Evolutionary conservation across 1,140 invertebrate genomes (phyloP), one percentile per base, ranked within the genome.

Genomic region (Stegodyphus mimosarum): DNA sequence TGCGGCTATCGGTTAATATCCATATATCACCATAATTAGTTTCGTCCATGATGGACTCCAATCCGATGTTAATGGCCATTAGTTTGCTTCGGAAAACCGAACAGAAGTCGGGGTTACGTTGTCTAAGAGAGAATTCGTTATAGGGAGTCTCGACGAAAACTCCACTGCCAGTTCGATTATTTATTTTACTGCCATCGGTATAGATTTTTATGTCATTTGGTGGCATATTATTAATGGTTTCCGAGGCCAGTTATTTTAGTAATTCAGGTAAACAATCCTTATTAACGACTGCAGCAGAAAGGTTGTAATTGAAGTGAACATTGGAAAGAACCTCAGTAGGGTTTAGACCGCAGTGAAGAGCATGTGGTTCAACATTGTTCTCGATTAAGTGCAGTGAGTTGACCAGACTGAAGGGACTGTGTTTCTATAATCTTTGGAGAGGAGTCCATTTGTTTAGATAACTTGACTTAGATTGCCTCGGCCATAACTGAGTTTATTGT

Each of bases 121-220:
- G n/a, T n/a, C n/a, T n/a, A n/a, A n/a, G n/a, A 55, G 67, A 48
- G 67, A 33, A 70, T 18, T 70, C 48, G 7, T 70, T 33, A 17
- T 6, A 33, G 48, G 33, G 67, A 17, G 33, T 48, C 48, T 70
- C 33, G 18, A 70, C 13, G 18, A 33, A 70, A 33, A 70, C 13
- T 70, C 67, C 67, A 7, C 67, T 70, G 33, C 17, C 67, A 33
- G 67, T 48, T 18, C 5, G 33, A 17, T 9, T 70, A 33, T 70
- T 6, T 7, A 70, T 70, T 70, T 70, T 70, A 48, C 67, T 70
- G 33, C 67, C 67, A 49, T 70, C 67, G 48, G 33, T 48, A 49
- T 48, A 70, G 13, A 70, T 70, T 70, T 70, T 70, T 5, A 70
- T 49, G 67, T 70, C 67, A 49, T 18, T 70, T 70, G 67, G 33